Evolutionary conservation across 2,113 vertebrate genomes (phyloP).

Genomic region (Semnornis frantzii): DNA sequence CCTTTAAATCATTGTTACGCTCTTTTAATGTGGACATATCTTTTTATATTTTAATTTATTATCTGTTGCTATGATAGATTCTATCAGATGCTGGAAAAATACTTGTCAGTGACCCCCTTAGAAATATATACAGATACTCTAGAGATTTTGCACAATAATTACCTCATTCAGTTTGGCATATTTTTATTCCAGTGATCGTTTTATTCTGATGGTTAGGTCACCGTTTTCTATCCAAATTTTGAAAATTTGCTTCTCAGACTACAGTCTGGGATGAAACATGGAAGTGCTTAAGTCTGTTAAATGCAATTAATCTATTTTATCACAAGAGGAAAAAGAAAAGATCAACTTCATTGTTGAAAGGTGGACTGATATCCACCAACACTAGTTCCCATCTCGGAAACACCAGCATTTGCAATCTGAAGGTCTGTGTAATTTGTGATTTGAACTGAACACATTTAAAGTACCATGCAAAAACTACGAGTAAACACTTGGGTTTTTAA

Average conservation of each 20-base stretch:
- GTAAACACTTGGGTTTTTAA: conserved; percentile 35
- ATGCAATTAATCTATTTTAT: background rate
- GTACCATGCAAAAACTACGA: background rate
- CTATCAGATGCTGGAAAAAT: conserved; percentile 58
- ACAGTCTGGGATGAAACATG: background rate
- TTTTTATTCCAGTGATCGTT: conserved; percentile 62
- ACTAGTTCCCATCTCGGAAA: conserved; percentile 53
- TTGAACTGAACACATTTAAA: conserved; percentile 49
- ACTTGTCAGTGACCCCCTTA: conserved; percentile 54
- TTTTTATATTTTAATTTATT: conserved; percentile 73
- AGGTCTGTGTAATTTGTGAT: conserved; percentile 45
- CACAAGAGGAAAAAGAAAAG: background rate
- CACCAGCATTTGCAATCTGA: conserved; percentile 62
- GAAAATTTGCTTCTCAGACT: conserved; percentile 1
- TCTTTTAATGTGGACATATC: conserved; percentile 65
- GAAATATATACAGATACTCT: conserved; percentile 51
- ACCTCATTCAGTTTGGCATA: conserved; percentile 66
- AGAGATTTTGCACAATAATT: conserved; percentile 72
- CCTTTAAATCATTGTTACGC: conserved; percentile 50
- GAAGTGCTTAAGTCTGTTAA: conserved; percentile 11
- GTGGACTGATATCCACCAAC: background rate
- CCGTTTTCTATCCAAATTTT: conserved; percentile 18
- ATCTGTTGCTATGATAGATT: conserved; percentile 45
- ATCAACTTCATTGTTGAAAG: background rate
- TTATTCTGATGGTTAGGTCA: conserved; percentile 22